Evolutionary conservation across 2,797 vertebrate species (phyloP), one percentile per base, ranked within the genome.

Genomic region (Enoplosus armatus): DNA sequence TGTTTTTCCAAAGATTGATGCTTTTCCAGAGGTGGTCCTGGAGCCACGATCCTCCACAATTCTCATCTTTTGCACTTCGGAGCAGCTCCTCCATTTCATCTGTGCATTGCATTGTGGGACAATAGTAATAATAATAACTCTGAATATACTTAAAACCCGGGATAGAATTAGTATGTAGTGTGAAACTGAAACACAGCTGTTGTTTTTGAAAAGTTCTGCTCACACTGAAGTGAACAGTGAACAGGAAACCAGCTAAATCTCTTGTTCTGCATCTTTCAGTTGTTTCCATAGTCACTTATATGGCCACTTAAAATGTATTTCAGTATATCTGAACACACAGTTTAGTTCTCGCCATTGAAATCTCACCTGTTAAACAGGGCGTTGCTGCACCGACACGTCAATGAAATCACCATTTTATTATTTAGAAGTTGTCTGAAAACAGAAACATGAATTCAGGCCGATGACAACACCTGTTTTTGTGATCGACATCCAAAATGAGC

Each of bases 131-230:
- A 29, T 31, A 16, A 20, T 43, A 8, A 22, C 56, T 22, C 16
- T 37, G 24, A 59, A 31, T 61, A 51, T 12, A 26, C 11, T 39
- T 15, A 18, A 29, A 31, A 47, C 22, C 7, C 3, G 11, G 43
- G 27, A 15, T 50, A 3, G 3, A n/a, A 9, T 33, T 31, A 53
- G 26, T 33, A 12, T 47, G 50, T 7, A n/a, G 51, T 56, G 41
- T 48, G 16, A 47, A 37, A 35, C 5, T 55, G 51, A 64, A 64
- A 55, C 48, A 31, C 56, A 72, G 48, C 68, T 8, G 55, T 60
- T 62, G 37, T 72, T 64, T 48, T 70, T 41, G 7, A 53, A 41
- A 53, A 31, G 33, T 60, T 60, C 24, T 14, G 18, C n/a, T 53
- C 35, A 15, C 20, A 14, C 11, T 48, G 12, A 64, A 64, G 45